Evolutionary conservation across 23 tunicate species (phyloP), one percentile per base, ranked within the genome.

Genomic region (Aplidium turbinatum): DNA sequence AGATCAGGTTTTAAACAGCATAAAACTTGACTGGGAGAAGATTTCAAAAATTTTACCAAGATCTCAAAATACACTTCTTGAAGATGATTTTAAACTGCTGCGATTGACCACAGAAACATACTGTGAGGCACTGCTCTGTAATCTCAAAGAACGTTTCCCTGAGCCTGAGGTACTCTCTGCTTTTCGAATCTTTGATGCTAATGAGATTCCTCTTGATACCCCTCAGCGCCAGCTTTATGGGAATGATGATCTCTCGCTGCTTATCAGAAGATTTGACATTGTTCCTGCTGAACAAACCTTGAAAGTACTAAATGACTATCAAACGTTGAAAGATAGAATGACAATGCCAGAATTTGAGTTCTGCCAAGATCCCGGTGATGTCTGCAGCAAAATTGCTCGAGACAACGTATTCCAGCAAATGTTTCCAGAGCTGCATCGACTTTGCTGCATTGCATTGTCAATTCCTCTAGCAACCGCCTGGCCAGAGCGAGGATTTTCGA

Each of bases 41-140:
- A 62, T 62, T 62, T 62, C 35, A 62, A 62, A 62, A 62, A 5
- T 62, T 62, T 32, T 62, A 62, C 68, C 68, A 26, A 62, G 13
- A 7, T 62, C 36, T 11, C 68, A 62, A 62, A 62, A 62, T 62
- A n/a, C 4, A 62, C 39, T 62, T 32, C 23, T 62, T 62, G 36
- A 62, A 62, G 36, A 62, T 62, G 68, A 29, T 62, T 29, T 62
- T 62, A 32, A 62, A 38, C 36, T 62, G 68, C 27, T 62, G 11
- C 38, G 38, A 62, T 62, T n/a, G 19, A 62, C 68, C 30, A 6
- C 68, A 21, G 30, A 62, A 62, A 30, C 38, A 55, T 55, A 24
- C 68, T 26, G 68, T 62, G 68, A 62, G 22, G 68, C 39, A 62
- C 11, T 62, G 68, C 61, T 54, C 61, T 25, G 25, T 11, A 54